Evolutionary conservation across 2,888 invertebrate species (phyloP), one percentile per base, ranked within the genome.

Genomic region (Amphipoea lucens): DNA sequence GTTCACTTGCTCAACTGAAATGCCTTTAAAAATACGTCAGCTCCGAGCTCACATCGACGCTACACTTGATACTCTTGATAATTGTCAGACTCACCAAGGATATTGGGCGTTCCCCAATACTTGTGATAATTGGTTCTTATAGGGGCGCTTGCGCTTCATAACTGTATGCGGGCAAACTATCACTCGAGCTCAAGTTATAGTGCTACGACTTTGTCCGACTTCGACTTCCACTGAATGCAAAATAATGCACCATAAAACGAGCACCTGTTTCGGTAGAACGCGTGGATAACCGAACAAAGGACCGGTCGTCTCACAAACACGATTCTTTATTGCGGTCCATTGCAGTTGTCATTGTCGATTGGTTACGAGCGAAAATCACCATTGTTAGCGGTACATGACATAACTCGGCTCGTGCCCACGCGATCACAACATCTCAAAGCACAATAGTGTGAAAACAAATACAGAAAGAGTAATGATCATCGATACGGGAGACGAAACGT

Each of bases 1-100:
- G 96, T 96, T 96, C 95, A 94, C 95, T 96, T 96, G 92, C 96
- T 92, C 96, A 96, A 94, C 92, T 89, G 94, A 90, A 88, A 87
- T 88, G 81, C 90, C 89, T 90, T 88, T 79, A 90, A 89, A 82
- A 92, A 90, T 90, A 91, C 90, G 82, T 84, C 88, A 81, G 87
- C 86, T 85, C 84, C 85, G 87, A 86, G 84, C 79, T 82, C 83
- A 81, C 79, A 82, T 72, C 82, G 81, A 71, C 81, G 82, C 73
- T 82, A 78, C 51, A 77, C 82, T 82, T 79, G 79, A 76, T 80
- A 79, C 79, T 76, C 86, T 74, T 63, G 69, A 67, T 76, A 69
- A 67, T 40, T 40, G 54, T 45, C 42, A 73, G 74, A 70, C 82
- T 84, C 87, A 65, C 90, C 90, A 91, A 91, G 91, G 92, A 91